These are phyloP conservation scores for Dynastes hyllus DNA, from an alignment of 2,888 invertebrate genomes.

Conservation along the genomic window DNA sequence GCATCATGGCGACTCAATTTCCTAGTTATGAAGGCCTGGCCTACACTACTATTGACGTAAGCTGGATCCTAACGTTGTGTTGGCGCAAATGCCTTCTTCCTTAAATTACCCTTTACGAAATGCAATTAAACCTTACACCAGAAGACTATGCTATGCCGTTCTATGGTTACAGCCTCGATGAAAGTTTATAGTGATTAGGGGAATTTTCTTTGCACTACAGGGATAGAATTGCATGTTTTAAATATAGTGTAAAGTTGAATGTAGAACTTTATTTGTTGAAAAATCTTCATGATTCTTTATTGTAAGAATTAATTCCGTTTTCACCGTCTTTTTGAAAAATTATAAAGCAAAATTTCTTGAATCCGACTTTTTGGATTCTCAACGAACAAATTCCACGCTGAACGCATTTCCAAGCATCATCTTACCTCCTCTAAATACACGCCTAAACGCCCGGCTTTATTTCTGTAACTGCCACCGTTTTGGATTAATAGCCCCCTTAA, in stretches of 20 bases:
- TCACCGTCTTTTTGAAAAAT: no score
- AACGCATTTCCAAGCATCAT: background rate
- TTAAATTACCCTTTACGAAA: slow-evolving; percentile 78
- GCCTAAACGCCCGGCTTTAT: slow-evolving; percentile 59
- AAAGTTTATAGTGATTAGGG: slow-evolving; percentile 72
- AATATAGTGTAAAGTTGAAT: no score
- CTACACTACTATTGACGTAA: slow-evolving; percentile 93
- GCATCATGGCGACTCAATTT: slow-evolving; percentile 80
- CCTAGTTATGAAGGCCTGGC: slow-evolving; percentile 92
- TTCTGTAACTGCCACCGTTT: slow-evolving; percentile 66
- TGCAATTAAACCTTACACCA: slow-evolving; percentile 86
- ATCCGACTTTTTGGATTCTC: no score
- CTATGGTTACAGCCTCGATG: slow-evolving; percentile 85
- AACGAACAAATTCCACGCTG: no score
- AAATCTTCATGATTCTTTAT: no score
- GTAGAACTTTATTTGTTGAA: no score
- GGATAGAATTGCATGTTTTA: no score
- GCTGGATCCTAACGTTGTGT: slow-evolving; percentile 91
- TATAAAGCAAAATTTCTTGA: no score
- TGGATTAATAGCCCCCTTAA: slow-evolving; percentile 68
- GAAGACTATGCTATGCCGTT: slow-evolving; percentile 82
- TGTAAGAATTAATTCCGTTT: no score
- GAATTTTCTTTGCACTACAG: no score
- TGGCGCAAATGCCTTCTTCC: slow-evolving; percentile 90
- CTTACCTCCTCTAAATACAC: background rate